These are phyloP conservation scores for Philaenus spumarius DNA, from an alignment of 1,140 invertebrate species.

Conservation along the genomic window DNA sequence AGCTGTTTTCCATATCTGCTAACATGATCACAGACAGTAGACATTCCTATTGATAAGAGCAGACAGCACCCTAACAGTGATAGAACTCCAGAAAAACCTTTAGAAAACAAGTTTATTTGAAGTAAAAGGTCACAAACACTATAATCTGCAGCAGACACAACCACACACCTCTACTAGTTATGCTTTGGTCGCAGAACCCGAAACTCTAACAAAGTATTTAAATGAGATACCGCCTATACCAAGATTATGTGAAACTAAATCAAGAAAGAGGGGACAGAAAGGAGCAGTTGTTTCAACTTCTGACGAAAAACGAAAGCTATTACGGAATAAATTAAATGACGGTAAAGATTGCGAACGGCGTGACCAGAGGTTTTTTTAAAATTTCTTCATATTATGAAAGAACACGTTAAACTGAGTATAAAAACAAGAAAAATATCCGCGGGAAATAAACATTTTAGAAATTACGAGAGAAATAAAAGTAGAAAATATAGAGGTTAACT, in stretches of 20 bases:
- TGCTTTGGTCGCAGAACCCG: background rate
- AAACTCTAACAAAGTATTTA: background rate
- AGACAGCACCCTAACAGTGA: background rate
- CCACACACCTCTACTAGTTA: no score
- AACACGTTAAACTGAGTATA: no score
- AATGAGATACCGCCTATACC: background rate
- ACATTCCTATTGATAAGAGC: background rate
- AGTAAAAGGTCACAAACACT: no score
- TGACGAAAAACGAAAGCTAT: background rate
- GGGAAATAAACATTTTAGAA: no score
- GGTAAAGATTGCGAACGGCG: no score
- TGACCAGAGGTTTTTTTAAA: no score
- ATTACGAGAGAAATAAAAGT: no score
- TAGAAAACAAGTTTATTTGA: no score
- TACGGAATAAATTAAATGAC: no score
- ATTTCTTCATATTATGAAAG: no score
- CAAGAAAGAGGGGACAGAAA: background rate
- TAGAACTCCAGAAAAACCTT: background rate
- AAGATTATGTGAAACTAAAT: background rate
- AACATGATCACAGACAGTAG: slow-evolving; percentile 1
- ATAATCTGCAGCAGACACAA: background rate
- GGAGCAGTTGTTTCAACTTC: background rate
- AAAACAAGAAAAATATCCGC: no score
- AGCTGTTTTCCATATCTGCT: background rate
- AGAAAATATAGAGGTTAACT: no score